A percentile compares a stretch with the other conserved stretches of the same genome.
Conservation (phyloP, 2,888 invertebrate genomes). For the Caenorhabditis doughertyi region DNA sequence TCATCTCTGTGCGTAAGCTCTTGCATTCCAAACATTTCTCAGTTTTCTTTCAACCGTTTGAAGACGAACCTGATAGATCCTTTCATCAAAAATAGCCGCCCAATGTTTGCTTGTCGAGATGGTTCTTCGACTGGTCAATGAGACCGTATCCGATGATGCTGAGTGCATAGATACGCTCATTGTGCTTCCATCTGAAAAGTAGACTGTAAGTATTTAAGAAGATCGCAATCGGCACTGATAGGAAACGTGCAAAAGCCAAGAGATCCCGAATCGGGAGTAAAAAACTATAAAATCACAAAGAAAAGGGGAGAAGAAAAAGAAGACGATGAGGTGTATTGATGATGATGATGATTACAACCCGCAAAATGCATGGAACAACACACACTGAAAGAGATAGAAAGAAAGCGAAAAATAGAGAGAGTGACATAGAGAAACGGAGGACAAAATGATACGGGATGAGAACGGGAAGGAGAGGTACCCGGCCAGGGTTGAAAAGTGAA, state of each 20-base stretch:
- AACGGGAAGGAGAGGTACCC: constrained; percentile 51
- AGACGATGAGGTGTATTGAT: constrained; percentile 5
- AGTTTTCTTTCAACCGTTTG: background rate
- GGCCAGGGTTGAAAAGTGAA: background rate
- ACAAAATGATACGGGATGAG: constrained; percentile 61
- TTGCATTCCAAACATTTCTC: background rate
- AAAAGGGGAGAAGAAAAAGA: constrained; percentile 10
- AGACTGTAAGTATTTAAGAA: background rate
- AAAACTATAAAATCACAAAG: constrained; percentile 31
- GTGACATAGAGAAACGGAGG: constrained; percentile 46
- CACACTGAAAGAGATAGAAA: constrained; percentile 16
- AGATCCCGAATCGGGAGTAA: background rate
- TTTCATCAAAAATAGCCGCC: constrained; percentile 62
- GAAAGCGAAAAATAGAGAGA: constrained; percentile 7
- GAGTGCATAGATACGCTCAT: constrained; percentile 60
- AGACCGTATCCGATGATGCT: constrained; percentile 62
- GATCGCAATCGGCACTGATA: background rate
- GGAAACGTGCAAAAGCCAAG: too few species aligned
- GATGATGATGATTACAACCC: constrained; percentile 59
- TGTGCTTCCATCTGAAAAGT: constrained; percentile 41
- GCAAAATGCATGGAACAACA: constrained; percentile 62
- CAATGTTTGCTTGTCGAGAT: constrained; percentile 45
- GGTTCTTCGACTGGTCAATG: constrained; percentile 58
- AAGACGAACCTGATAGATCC: constrained; percentile 56
- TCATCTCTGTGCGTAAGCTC: too few species aligned